Evolutionary conservation across 2,888 invertebrate species (phyloP), one percentile per base, ranked within the genome.

Genomic region (Atrina japonica): DNA sequence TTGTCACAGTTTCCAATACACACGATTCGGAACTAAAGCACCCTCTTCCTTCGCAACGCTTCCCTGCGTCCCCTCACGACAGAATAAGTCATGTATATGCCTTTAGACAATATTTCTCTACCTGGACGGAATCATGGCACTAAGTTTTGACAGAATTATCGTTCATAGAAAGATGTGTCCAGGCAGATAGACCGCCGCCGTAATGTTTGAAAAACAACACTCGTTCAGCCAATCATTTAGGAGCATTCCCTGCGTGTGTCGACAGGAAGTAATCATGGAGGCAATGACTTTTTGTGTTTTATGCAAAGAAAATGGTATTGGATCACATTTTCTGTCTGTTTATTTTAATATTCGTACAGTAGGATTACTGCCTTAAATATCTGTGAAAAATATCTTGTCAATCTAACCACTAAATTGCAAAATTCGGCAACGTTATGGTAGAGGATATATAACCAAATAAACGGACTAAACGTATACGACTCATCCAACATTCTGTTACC

Each of bases 191-290:
- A 65, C 73, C 83, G 79, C 85, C 86, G 86, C 86, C 85, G 82
- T 83, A 68, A 66, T 72, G 80, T 87, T 87, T 86, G 86, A 87
- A 87, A 78, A 83, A 82, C 82, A 80, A 82, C 78, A 73, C 75
- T 52, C 47, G 56, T 41, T 66, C 77, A 76, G 76, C 86, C 86
- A 87, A 87, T 87, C 85, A 83, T 77, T 78, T 66, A 72, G 50
- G 66, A 66, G 67, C 59, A 76, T 77, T 66, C 61, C 56, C 65
- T 65, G 73, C 79, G 71, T 71, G 76, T 74, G 72, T 60, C 70
- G 74, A 76, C 77, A 77, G 66, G 67, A 68, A 71, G 66, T 71
- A 40, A 29, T 45, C 41, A 58, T 40, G 49, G 45, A 58, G 61
- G 52, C 50, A 60, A 50, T n/a, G n/a, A n/a, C n/a, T n/a, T n/a